Evolutionary conservation across 2,888 invertebrate genomes (phyloP).

Genomic region (Taphrorychus bicolor): DNA sequence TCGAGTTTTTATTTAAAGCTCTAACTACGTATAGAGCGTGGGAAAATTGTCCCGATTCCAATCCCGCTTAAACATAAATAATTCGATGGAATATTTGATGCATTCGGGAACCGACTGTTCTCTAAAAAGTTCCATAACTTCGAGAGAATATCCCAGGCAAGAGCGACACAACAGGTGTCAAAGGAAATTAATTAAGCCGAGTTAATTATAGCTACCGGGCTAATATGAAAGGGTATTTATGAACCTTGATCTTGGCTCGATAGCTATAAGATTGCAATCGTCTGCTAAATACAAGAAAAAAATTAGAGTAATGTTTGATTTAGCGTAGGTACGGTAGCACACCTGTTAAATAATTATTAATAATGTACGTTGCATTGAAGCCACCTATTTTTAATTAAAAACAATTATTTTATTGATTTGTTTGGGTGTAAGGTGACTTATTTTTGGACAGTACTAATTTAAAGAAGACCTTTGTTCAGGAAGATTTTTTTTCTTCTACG

Average conservation of each 20-base stretch:
- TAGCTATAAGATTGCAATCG: constrained; percentile 34
- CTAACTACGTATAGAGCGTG: neutral
- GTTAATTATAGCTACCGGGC: constrained; percentile 9
- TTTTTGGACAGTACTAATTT: no score
- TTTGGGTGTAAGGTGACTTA: no score
- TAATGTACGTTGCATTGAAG: neutral
- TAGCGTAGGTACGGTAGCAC: no score
- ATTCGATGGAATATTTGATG: no score
- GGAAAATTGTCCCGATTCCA: constrained; percentile 6
- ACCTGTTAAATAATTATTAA: constrained; percentile 43
- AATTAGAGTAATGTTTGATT: constrained; percentile 25
- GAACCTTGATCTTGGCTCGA: constrained; percentile 40
- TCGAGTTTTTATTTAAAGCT: neutral
- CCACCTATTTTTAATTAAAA: neutral
- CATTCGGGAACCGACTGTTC: neutral
- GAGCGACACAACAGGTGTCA: neutral
- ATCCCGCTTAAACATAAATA: neutral
- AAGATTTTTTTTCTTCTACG: no score
- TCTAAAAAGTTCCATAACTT: neutral
- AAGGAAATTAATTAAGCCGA: constrained; percentile 34
- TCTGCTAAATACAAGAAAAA: constrained; percentile 25
- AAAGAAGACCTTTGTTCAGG: no score
- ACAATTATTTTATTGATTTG: no score
- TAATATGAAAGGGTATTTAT: constrained; percentile 33
- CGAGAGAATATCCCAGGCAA: neutral